Evolutionary conservation across 2,113 vertebrate species (phyloP), one percentile per base, ranked within the genome.

Genomic region (Menidia beryllina): DNA sequence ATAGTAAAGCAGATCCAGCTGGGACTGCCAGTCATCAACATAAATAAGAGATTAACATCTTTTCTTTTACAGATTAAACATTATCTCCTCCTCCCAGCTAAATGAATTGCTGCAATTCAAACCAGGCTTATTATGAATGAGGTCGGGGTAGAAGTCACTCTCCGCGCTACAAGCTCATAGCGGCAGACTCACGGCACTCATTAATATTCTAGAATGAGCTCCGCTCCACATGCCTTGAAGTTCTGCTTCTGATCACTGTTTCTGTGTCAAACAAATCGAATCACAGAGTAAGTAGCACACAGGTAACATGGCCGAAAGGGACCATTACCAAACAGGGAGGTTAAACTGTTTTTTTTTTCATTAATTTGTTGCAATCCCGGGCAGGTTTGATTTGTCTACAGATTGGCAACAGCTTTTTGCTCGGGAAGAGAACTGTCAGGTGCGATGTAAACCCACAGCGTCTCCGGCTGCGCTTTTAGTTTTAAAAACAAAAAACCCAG

Each of bases 1-100:
- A 91, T 87, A 89, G 58, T 58, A 85, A 83, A 90, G 66, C 72
- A 89, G 83, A 82, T 78, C 85, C 89, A 82, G 75, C 82, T 82
- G 84, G 56, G 85, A 54, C 73, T 53, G 74, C 58, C 61, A 69
- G 81, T 74, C 82, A 86, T 80, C 71, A 87, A 78, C 70, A 86
- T 89, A 79, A 89, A 90, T 79, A 87, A 86, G 82, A 86, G 67
- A 91, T 91, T 82, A 88, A 82, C 70, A 64, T 84, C 81, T 86
- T 82, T 86, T 83, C 77, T 84, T 74, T 64, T 59, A 77, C 82
- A 85, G 80, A 88, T 87, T 88, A 82, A 84, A 88, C 77, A 86
- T 87, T 77, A 87, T 88, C 80, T 85, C 73, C 56, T 59, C 17
- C 19, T 0, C 49, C 63, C 11, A 21, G 3, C 43, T 19, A 72